These are phyloP conservation scores for Triops longicaudatus DNA, from an alignment of 1,140 invertebrate genomes.

Conservation along the genomic window DNA sequence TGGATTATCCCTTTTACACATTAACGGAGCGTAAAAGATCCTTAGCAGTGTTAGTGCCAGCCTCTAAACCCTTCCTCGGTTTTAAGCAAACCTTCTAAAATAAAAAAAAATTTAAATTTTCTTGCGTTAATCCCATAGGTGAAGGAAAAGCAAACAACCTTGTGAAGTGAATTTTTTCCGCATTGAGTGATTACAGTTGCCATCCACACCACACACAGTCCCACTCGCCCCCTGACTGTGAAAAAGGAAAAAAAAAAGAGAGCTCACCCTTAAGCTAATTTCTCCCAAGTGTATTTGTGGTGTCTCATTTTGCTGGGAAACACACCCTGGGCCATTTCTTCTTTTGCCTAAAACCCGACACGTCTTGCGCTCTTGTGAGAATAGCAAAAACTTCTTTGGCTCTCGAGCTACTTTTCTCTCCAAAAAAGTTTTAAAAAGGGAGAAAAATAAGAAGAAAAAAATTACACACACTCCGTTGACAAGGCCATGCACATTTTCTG, in stretches of 20 bases:
- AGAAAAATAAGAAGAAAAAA: background rate
- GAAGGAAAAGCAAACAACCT: no score
- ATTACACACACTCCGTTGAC: background rate
- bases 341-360: background rate
- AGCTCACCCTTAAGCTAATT: background rate
- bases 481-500: background rate
- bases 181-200: no score
- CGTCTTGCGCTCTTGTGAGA: slow-evolving; percentile 7
- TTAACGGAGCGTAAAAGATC: background rate
- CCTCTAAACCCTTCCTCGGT: background rate
- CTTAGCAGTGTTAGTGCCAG: no score
- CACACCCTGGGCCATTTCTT: background rate
- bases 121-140: no score
- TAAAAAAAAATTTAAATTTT: background rate
- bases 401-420: background rate
- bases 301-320: slow-evolving; percentile 3
- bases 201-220: no score
- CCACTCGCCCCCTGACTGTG: background rate
- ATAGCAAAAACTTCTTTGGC: slow-evolving; percentile 15
- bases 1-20: background rate
- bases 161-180: no score
- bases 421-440: background rate
- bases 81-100: background rate
- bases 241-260: background rate
- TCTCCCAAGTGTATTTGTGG: slow-evolving; percentile 1